A percentile compares a stretch with the other conserved stretches of the same genome.
Conservation (phyloP, 2,888 invertebrate species). For the Catocala nupta region DNA sequence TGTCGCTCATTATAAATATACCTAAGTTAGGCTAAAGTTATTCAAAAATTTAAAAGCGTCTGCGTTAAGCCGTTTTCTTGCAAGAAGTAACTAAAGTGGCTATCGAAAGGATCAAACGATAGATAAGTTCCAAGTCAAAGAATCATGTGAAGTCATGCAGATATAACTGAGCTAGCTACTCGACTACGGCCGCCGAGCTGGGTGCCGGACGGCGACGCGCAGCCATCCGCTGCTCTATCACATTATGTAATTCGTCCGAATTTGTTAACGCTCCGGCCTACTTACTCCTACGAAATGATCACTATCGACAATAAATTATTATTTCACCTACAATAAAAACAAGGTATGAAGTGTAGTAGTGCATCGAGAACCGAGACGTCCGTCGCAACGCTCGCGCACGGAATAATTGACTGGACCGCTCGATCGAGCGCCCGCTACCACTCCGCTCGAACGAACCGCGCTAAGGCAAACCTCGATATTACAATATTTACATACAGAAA, state of each 20-base stretch:
- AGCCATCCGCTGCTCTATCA: slow-evolving; percentile 77
- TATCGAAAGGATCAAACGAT: slow-evolving; percentile 62
- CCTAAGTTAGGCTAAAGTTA: slow-evolving; percentile 66
- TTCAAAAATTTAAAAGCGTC: slow-evolving; percentile 69
- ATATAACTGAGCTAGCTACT: slow-evolving; percentile 58
- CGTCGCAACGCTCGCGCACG: slow-evolving; percentile 69
- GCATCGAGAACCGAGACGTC: slow-evolving; percentile 70
- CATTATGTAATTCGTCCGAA: slow-evolving; percentile 85
- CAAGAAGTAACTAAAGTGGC: slow-evolving; percentile 65
- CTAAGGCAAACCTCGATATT: slow-evolving; percentile 80
- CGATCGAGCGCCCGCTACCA: slow-evolving; percentile 62
- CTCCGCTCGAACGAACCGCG: slow-evolving; percentile 73
- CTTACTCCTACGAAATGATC: slow-evolving; percentile 86
- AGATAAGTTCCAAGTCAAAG: slow-evolving; percentile 58
- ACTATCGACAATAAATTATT: slow-evolving; percentile 86
- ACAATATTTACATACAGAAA: slow-evolving; percentile 84
- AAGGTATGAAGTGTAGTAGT: slow-evolving; percentile 81
- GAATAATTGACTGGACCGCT: slow-evolving; percentile 84
- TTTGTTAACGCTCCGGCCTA: slow-evolving; percentile 85
- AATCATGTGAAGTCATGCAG: slow-evolving; percentile 69
- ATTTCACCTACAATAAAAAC: slow-evolving; percentile 83
- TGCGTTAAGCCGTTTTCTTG: slow-evolving; percentile 66
- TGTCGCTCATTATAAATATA: slow-evolving; percentile 74
- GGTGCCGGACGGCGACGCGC: slow-evolving; percentile 65
- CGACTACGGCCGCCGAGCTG: slow-evolving; percentile 66